Percentiles rank a stretch among this genome's conserved stretches.
Conservation (phyloP, 2,888 invertebrate genomes). For the Cheilosia soror region DNA sequence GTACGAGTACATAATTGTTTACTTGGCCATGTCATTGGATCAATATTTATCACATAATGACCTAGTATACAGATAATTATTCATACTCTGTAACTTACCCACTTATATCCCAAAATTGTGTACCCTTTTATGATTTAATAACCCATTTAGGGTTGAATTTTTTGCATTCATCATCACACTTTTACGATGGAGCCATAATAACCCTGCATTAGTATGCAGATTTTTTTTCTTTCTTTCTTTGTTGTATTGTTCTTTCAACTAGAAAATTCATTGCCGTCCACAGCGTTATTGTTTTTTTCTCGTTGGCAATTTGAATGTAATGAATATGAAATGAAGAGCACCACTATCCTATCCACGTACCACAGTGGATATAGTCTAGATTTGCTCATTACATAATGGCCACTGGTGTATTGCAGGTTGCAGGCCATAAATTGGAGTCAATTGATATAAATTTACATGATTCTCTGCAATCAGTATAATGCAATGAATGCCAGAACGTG, state of each 20-base stretch:
- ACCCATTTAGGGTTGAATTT: not conserved
- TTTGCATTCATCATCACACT: not conserved
- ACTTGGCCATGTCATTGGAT: too few species aligned
- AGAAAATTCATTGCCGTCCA: conserved; percentile 48
- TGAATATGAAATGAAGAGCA: conserved; percentile 58
- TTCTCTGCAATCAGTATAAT: conserved; percentile 47
- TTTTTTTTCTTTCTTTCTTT: conserved; percentile 7
- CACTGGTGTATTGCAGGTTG: conserved; percentile 9
- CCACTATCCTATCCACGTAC: not conserved
- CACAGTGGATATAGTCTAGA: not conserved
- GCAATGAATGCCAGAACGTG: conserved; percentile 38
- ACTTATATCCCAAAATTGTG: not conserved
- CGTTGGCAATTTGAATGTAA: conserved; percentile 41
- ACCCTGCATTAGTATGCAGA: conserved; percentile 53
- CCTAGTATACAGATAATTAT: too few species aligned
- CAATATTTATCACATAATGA: too few species aligned
- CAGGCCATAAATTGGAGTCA: conserved; percentile 49
- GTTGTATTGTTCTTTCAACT: conserved; percentile 34
- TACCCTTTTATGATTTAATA: not conserved
- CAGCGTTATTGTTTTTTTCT: conserved; percentile 33
- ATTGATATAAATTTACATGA: conserved; percentile 59
- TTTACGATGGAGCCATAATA: not conserved
- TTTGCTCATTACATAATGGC: conserved; percentile 20
- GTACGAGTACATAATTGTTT: too few species aligned
- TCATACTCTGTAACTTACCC: not conserved